Evolutionary conservation across 1,140 invertebrate genomes (phyloP).

Genomic region (Drosophila micromelanica): DNA sequence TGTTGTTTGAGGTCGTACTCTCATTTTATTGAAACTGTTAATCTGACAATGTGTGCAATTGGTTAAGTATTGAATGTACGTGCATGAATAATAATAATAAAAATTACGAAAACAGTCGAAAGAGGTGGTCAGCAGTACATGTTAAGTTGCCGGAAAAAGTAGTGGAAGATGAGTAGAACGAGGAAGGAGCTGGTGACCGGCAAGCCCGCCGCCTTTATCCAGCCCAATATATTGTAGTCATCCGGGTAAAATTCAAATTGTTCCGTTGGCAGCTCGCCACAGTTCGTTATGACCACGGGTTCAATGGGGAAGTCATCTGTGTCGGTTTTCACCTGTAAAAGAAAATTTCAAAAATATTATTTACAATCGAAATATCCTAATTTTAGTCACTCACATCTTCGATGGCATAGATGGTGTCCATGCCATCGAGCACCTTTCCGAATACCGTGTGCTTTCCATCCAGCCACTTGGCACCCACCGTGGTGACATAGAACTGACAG

Average conservation of each 20-base stretch:
- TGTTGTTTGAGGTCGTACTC: constrained; percentile 3
- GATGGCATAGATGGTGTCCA: constrained; percentile 93
- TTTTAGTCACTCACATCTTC: constrained; percentile 85
- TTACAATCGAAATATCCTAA: background rate
- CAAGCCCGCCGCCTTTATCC: constrained; percentile 90
- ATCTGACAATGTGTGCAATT: constrained; percentile 20
- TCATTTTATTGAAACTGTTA: constrained; percentile 31
- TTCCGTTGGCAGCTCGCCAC: constrained; percentile 87
- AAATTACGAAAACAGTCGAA: constrained; percentile 35
- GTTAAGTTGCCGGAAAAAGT: constrained; percentile 89
- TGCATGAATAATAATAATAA: background rate
- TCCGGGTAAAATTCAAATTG: constrained; percentile 88
- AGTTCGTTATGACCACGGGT: constrained; percentile 88
- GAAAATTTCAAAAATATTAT: background rate
- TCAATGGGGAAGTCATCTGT: constrained; percentile 88
- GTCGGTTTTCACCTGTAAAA: constrained; percentile 89
- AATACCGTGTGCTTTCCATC: constrained; percentile 97
- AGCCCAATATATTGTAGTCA: constrained; percentile 89
- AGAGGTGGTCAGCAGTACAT: constrained; percentile 73
- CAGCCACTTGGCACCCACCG: constrained; percentile 94
- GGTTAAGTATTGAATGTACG: constrained; percentile 6
- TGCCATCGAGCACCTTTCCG: constrained; percentile 94
- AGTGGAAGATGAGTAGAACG: constrained; percentile 90
- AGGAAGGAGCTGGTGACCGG: constrained; percentile 91
- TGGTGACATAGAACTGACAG: constrained; percentile 98